Percentiles rank a stretch among this genome's conserved stretches.
phyloP scores from a whole-genome alignment of 1,140 invertebrate genomes.

The Penaeus chinensis region DNA sequence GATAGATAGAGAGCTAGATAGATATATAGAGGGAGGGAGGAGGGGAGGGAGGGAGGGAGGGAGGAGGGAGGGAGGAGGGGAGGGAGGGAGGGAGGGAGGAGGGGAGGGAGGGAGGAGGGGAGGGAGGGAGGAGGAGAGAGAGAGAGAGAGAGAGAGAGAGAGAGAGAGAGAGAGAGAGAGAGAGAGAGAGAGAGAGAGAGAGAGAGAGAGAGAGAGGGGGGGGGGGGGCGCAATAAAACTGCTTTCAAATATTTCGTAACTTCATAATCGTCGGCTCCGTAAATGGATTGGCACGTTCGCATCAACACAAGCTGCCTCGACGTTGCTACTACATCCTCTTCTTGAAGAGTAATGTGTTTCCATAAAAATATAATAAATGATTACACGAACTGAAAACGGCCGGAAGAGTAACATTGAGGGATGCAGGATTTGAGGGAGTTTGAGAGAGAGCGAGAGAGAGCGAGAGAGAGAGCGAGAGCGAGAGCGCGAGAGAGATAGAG shows the following conservation, averaged over 20 bases:
- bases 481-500: neutral
- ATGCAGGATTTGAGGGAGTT: too few species aligned
- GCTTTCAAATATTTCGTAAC: too few species aligned
- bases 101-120: constrained; percentile 4
- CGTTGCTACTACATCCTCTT: too few species aligned
- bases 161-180: constrained; percentile 14
- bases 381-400: too few species aligned
- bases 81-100: neutral
- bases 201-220: neutral
- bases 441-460: neutral
- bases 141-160: constrained; percentile 15
- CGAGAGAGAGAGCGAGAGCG: neutral
- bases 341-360: too few species aligned
- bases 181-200: constrained; percentile 20
- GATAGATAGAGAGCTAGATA: too few species aligned
- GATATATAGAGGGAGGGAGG: too few species aligned
- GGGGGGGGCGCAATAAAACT: neutral
- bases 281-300: too few species aligned
- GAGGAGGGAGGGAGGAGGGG: neutral
- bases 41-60: neutral
- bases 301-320: too few species aligned
- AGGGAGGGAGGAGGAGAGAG: neutral
- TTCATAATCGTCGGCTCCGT: too few species aligned
- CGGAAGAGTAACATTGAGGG: too few species aligned
- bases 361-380: too few species aligned